phyloP scores from a whole-genome alignment of 2,113 vertebrate species.

The Antidorcas marsupialis region DNA sequence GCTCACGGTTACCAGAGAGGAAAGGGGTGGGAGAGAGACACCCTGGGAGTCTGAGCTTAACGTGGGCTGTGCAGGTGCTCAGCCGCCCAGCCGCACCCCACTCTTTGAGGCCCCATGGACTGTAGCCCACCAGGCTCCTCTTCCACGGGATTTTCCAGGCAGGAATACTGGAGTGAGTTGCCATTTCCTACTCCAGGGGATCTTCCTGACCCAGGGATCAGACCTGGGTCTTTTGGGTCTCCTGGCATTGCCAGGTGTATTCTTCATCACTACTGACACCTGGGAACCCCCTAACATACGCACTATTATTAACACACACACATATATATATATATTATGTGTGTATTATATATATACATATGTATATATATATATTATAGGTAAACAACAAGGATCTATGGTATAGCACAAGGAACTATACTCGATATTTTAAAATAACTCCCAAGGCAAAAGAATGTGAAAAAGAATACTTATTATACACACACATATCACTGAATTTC shows the following conservation, averaged over 20 bases:
- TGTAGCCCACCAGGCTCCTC: not conserved
- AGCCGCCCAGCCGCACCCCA: rapidly evolving
- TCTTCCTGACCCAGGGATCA: not conserved
- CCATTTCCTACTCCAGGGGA: not conserved
- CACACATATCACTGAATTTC: not conserved
- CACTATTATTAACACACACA: not conserved
- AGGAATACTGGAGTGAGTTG: not conserved
- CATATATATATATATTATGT: not conserved
- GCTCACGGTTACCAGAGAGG: not conserved
- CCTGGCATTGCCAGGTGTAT: not conserved
- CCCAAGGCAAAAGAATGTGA: not conserved
- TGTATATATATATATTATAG: not conserved
- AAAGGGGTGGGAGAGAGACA: not conserved
- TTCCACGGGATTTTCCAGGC: not conserved
- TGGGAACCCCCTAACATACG: not conserved
- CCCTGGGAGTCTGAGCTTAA: not conserved
- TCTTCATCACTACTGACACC: not conserved
- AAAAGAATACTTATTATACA: not conserved
- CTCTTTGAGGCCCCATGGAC: not conserved
- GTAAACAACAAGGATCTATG: not conserved
- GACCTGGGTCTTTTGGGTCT: not conserved
- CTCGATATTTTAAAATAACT: not conserved
- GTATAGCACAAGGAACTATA: not conserved
- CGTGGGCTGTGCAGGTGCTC: rapidly evolving
- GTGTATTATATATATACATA: no score